Evolutionary conservation across 2,113 vertebrate species (phyloP).

Genomic region (Lepus timidus): DNA sequence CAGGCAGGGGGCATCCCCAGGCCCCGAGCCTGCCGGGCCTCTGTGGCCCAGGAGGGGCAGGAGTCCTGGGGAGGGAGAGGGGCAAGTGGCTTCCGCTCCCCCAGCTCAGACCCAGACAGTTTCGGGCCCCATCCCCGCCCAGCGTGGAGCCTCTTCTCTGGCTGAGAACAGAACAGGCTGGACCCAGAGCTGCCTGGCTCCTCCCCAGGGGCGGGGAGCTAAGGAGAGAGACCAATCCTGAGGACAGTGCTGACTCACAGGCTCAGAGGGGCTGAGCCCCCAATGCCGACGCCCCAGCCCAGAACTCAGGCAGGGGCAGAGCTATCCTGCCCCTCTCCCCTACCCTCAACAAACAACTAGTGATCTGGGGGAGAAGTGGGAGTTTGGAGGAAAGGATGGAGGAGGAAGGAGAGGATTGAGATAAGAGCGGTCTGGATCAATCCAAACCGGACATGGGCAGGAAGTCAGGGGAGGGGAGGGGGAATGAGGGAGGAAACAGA

Average conservation of each 20-base stretch:
- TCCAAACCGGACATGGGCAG: constrained; percentile 54
- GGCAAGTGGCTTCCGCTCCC: constrained; percentile 22
- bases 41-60: constrained; percentile 63
- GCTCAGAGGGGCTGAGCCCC: constrained; percentile 66
- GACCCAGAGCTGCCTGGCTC: constrained; percentile 75
- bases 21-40: constrained; percentile 48
- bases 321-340: background rate
- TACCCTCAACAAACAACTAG: background rate
- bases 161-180: constrained; percentile 66
- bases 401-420: constrained; percentile 26
- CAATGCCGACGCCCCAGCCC: background rate
- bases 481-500: constrained; percentile 71
- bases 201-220: constrained; percentile 37
- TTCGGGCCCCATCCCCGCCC: constrained; percentile 62
- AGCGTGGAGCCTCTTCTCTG: constrained; percentile 71
- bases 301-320: background rate
- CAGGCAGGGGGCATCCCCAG: constrained; percentile 76
- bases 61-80: constrained; percentile 13
- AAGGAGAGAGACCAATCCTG: constrained; percentile 63
- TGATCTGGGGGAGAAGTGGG: constrained; percentile 38
- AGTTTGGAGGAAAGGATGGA: background rate
- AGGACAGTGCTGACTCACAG: constrained; percentile 90
- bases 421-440: constrained; percentile 54
- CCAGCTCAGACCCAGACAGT: constrained; percentile 52
- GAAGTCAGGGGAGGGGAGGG: constrained; percentile 40